phyloP scores from a whole-genome alignment of 2,113 vertebrate genomes.

The Struthio camelus region DNA sequence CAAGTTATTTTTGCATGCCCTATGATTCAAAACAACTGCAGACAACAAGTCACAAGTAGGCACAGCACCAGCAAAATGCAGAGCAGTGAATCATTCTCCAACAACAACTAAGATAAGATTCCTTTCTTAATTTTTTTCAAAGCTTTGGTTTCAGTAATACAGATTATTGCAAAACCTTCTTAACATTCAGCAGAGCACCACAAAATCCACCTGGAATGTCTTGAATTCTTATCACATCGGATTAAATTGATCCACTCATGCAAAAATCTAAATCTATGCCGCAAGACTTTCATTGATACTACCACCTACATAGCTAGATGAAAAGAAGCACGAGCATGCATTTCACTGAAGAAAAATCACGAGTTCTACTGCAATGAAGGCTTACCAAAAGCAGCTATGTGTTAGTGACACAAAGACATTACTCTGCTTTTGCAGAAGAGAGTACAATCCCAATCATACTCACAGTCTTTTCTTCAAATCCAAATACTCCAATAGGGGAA shows the following conservation, averaged over 20 bases:
- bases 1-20: not conserved
- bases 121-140: not conserved
- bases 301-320: not conserved
- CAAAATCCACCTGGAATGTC: not conserved
- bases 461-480: constrained; percentile 87
- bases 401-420: not conserved
- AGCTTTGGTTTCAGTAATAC: not conserved
- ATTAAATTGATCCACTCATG: not conserved
- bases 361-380: not conserved
- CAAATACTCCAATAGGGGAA: constrained; percentile 90
- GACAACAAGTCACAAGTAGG: not conserved
- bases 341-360: not conserved
- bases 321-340: not conserved
- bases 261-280: not conserved
- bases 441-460: constrained; percentile 40
- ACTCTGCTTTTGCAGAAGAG: not conserved
- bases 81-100: not conserved
- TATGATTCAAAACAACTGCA: not conserved
- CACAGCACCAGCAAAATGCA: not conserved
- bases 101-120: not conserved
- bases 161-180: not conserved
- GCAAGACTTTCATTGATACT: not conserved
- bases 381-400: not conserved
- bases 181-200: not conserved
- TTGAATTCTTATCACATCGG: not conserved